phyloP scores from a whole-genome alignment of 2,113 vertebrate species.

The Dinomys branickii region DNA sequence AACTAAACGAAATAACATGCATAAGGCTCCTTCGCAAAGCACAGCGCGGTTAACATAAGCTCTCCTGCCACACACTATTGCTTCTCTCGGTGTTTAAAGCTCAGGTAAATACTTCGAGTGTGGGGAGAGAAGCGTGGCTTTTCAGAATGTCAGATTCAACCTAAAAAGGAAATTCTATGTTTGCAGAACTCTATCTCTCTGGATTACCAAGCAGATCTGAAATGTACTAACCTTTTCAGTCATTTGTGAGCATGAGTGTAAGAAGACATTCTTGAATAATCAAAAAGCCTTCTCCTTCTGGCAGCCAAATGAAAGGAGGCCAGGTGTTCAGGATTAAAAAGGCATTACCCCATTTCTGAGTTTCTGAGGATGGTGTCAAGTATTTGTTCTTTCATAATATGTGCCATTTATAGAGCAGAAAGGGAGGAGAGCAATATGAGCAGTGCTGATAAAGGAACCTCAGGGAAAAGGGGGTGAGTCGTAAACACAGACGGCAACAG shows the following conservation, averaged over 20 bases:
- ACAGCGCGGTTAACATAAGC: not conserved
- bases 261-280: constrained; percentile 69
- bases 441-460: constrained; percentile 39
- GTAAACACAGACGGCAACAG: not conserved
- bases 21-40: not conserved
- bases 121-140: constrained; percentile 43
- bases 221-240: constrained; percentile 79
- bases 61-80: not conserved
- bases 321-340: constrained; percentile 80
- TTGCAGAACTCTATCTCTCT: constrained; percentile 66
- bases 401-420: constrained; percentile 50
- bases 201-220: constrained; percentile 72
- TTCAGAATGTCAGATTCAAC: constrained; percentile 73
- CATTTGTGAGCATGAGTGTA: constrained; percentile 56
- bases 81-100: constrained; percentile 49
- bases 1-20: not conserved
- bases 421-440: not conserved
- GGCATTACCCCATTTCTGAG: constrained; percentile 61
- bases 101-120: constrained; percentile 62
- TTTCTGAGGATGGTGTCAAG: constrained; percentile 58
- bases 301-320: constrained; percentile 71
- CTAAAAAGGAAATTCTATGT: constrained; percentile 69
- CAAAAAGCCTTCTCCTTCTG: constrained; percentile 63
- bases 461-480: not conserved
- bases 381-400: constrained; percentile 59